Conservation (phyloP, 2,797 vertebrate species). For the Centropyge bicolor region DNA sequence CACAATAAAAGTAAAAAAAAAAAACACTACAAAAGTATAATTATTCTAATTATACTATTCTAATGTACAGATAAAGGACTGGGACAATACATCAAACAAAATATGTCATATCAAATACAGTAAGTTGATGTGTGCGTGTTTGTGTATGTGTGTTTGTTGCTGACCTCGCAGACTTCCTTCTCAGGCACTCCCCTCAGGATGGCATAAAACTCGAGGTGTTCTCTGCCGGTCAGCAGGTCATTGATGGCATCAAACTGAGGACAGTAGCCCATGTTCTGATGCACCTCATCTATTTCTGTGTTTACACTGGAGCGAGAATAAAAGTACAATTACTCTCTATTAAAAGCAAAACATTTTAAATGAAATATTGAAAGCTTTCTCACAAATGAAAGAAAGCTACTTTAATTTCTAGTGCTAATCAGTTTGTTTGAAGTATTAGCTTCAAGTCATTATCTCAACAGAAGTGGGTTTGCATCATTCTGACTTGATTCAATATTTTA, state of each 20-base stretch:
- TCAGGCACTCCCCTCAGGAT: too few relatives aligned
- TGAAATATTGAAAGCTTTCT: background rate
- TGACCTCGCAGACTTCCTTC: too few relatives aligned
- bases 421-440: background rate
- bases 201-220: too few relatives aligned
- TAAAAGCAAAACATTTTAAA: background rate
- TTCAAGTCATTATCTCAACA: background rate
- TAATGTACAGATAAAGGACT: background rate
- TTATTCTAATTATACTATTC: too few relatives aligned
- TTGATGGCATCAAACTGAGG: too few relatives aligned
- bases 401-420: background rate
- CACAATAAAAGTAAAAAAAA: background rate
- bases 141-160: slow-evolving; percentile 52
- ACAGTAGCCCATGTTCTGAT: slow-evolving; percentile 78
- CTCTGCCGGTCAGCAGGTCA: too few relatives aligned
- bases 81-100: too few relatives aligned
- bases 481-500: background rate
- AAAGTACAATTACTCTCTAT: background rate
- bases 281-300: slow-evolving; percentile 93
- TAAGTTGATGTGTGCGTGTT: background rate
- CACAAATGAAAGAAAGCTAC: background rate
- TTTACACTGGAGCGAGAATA: slow-evolving; percentile 85
- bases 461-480: background rate
- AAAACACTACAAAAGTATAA: background rate
- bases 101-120: background rate